Evolutionary conservation across 2,113 vertebrate genomes (phyloP).

Genomic region (Stercorarius parasiticus): DNA sequence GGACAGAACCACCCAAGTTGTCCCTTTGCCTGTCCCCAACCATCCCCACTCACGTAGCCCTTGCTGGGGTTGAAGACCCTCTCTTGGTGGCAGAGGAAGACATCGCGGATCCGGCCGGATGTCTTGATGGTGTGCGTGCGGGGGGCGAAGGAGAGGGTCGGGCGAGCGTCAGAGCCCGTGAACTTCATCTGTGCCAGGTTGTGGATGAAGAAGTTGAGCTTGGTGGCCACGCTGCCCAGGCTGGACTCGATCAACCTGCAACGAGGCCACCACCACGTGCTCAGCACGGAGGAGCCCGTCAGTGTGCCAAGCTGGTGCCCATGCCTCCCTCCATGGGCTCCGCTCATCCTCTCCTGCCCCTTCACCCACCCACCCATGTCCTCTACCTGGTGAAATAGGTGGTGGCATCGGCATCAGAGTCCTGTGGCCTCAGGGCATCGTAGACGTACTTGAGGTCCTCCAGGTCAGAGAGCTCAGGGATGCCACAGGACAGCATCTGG

Average conservation of each 20-base stretch:
- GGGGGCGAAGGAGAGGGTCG: constrained; percentile 87
- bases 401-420: constrained; percentile 92
- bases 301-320: rapidly evolving
- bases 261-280: rapidly evolving
- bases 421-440: constrained; percentile 91
- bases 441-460: constrained; percentile 96
- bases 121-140: constrained; percentile 81
- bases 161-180: constrained; percentile 82
- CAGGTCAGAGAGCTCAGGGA: constrained; percentile 92
- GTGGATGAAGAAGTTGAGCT: constrained; percentile 99
- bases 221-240: constrained; percentile 96
- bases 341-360: neutral
- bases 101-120: constrained; percentile 81
- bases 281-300: neutral
- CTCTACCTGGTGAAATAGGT: constrained; percentile 95
- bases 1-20: neutral
- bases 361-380: neutral
- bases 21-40: neutral
- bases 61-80: constrained; percentile 85
- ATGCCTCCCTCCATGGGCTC: rapidly evolving
- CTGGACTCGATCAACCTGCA: constrained; percentile 94
- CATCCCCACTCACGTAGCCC: constrained; percentile 82
- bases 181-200: constrained; percentile 99
- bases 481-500: constrained; percentile 97
- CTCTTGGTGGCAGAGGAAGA: constrained; percentile 88